phyloP scores from a whole-genome alignment of 64 coral and sea anemone species.

The Stichodactyla mertensii region DNA sequence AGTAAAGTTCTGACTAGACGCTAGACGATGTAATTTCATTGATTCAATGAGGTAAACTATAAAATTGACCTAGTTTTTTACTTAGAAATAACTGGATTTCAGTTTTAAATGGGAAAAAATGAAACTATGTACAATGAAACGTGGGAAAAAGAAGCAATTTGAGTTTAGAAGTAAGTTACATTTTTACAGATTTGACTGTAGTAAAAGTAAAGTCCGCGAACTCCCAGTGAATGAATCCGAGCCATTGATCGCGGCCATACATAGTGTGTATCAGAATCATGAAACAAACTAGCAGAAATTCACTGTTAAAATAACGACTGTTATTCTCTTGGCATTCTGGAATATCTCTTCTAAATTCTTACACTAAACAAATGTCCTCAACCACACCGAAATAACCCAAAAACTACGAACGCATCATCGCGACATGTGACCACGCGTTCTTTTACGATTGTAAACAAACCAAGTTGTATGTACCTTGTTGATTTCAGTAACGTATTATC shows the following conservation, averaged over 20 bases:
- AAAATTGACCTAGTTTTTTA: not conserved
- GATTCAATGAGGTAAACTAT: constrained; percentile 11
- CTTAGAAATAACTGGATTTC: not conserved
- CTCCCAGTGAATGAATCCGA: not conserved
- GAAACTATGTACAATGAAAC: not conserved
- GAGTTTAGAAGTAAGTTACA: not conserved
- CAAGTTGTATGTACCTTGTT: not conserved
- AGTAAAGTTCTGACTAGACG: constrained; percentile 1
- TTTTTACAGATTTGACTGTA: not conserved
- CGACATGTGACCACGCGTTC: constrained; percentile 24
- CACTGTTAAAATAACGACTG: not conserved
- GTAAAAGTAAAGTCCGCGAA: not conserved
- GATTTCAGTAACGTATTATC: constrained; percentile 18
- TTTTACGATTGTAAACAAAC: constrained; percentile 28
- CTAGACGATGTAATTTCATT: constrained; percentile 6
- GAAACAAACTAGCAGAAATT: not conserved
- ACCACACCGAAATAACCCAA: not conserved
- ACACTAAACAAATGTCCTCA: not conserved
- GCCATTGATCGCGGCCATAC: not conserved
- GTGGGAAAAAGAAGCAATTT: not conserved
- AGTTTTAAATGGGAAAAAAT: not conserved
- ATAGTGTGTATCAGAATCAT: not conserved
- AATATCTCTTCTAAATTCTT: not conserved
- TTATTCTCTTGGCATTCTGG: not conserved
- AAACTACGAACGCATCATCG: not conserved